These are phyloP conservation scores for Beroe forskalii DNA, from an alignment of 37 sponge, comb jelly and placozoan genomes.

Conservation along the genomic window DNA sequence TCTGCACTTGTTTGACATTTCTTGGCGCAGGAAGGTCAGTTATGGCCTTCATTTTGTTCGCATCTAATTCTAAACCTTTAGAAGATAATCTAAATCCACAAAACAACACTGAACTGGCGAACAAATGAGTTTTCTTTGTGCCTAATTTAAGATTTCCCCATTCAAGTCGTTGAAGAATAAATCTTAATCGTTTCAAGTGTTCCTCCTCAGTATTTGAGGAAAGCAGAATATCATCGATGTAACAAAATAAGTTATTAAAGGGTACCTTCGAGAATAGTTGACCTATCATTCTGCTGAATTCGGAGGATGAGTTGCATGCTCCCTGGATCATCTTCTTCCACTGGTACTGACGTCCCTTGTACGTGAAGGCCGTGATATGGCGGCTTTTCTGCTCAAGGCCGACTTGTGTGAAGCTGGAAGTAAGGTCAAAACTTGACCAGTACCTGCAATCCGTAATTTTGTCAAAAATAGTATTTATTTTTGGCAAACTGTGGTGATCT, in stretches of 20 bases:
- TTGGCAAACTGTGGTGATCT: slow-evolving; percentile 17
- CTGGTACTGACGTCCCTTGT: background rate
- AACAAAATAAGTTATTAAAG: background rate
- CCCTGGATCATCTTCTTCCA: slow-evolving; percentile 10
- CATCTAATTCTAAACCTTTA: background rate
- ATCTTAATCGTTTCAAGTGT: slow-evolving; percentile 8
- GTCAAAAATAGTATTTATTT: slow-evolving; percentile 14
- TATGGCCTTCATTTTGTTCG: background rate
- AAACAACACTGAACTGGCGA: background rate
- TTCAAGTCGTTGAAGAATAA: slow-evolving; percentile 8
- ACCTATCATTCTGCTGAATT: background rate
- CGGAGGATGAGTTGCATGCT: background rate
- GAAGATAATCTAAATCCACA: background rate
- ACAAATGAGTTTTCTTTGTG: slow-evolving; percentile 15
- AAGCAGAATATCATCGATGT: slow-evolving; percentile 14
- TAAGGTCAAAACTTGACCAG: slow-evolving; percentile 18
- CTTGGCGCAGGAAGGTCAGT: background rate
- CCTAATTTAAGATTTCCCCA: slow-evolving; percentile 26
- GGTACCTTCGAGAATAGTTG: background rate
- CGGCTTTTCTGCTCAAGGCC: background rate
- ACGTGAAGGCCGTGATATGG: slow-evolving; percentile 2
- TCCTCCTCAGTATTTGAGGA: slow-evolving; percentile 21
- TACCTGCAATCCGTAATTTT: slow-evolving; percentile 31
- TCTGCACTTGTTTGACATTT: slow-evolving; percentile 35
- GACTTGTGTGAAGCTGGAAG: slow-evolving; percentile 45